These are phyloP conservation scores for Typhlichthys eigenmanni DNA, from an alignment of 2,797 vertebrate genomes.

Conservation along the genomic window DNA sequence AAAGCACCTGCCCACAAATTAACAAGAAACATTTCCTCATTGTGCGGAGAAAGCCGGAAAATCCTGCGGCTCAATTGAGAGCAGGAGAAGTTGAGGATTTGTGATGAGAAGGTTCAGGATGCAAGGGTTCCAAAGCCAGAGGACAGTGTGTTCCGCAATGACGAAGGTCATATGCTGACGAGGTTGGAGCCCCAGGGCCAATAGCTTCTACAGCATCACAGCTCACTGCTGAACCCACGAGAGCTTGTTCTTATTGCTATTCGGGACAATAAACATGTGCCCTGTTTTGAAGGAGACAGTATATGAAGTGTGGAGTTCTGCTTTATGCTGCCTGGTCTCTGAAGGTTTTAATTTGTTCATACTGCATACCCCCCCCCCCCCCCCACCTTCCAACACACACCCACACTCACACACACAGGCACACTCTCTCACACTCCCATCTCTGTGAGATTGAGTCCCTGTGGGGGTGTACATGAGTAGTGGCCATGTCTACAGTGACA, in stretches of 20 bases:
- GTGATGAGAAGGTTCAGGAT: conserved; percentile 20
- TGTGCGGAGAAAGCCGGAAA: conserved; percentile 27
- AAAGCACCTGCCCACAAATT: conserved; percentile 20
- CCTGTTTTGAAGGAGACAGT: too few relatives aligned
- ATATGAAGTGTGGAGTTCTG: not conserved
- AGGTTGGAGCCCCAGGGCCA: conserved; percentile 16
- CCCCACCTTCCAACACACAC: too few relatives aligned
- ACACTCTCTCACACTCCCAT: not conserved
- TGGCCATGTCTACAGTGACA: conserved; percentile 24
- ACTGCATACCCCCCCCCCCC: conserved; percentile 1
- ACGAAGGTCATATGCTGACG: conserved; percentile 28
- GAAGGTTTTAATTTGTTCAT: conserved; percentile 44
- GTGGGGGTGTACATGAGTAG: conserved; percentile 29
- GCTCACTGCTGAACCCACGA: not conserved
- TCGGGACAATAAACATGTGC: too few relatives aligned
- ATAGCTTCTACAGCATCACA: conserved; percentile 12
- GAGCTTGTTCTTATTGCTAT: not conserved
- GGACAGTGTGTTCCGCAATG: conserved; percentile 26
- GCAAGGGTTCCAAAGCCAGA: conserved; percentile 21
- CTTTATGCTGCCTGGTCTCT: conserved; percentile 6
- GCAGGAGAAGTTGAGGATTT: conserved; percentile 25
- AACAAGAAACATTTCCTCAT: conserved; percentile 33
- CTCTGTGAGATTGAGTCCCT: conserved; percentile 24
- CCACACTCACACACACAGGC: too few relatives aligned
- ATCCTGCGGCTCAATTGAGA: conserved; percentile 26